phyloP scores from a whole-genome alignment of 2,888 invertebrate genomes.

The Apamea epomidion region DNA sequence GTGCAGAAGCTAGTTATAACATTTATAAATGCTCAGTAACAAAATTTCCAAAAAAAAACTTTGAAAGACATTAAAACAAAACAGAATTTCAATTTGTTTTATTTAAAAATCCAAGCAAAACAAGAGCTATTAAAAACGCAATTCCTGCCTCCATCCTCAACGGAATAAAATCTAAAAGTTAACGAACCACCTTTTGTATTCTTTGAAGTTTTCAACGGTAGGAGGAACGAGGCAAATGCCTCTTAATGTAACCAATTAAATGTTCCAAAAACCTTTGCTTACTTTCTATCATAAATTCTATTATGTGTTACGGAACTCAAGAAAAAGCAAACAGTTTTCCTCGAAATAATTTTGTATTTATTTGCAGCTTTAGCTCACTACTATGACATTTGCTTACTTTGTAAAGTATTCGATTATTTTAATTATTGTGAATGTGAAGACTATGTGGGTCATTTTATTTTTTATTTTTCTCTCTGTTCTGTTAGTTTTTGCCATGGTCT shows the following conservation, averaged over 20 bases:
- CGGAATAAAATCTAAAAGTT: slow-evolving; percentile 48
- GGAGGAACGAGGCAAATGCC: slow-evolving; percentile 36
- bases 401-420: too few relatives aligned
- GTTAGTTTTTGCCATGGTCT: too few relatives aligned
- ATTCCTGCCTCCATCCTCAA: slow-evolving; percentile 25
- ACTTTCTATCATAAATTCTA: slow-evolving; percentile 40
- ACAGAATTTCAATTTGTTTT: slow-evolving; percentile 3
- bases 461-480: too few relatives aligned
- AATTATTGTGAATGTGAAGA: too few relatives aligned
- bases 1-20: background rate
- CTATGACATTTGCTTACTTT: too few relatives aligned
- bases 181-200: slow-evolving; percentile 54
- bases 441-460: too few relatives aligned
- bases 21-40: background rate
- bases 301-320: slow-evolving; percentile 36
- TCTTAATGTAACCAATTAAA: slow-evolving; percentile 64
- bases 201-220: slow-evolving; percentile 57
- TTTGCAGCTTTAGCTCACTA: background rate
- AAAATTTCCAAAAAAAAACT: background rate
- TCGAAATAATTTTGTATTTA: slow-evolving; percentile 31
- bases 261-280: slow-evolving; percentile 45
- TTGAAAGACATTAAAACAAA: slow-evolving; percentile 7
- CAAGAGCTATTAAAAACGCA: slow-evolving; percentile 18
- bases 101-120: background rate
- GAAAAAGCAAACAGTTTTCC: slow-evolving; percentile 19